Evolutionary conservation across 2,888 invertebrate genomes (phyloP).

Genomic region (Vanessa cardui): DNA sequence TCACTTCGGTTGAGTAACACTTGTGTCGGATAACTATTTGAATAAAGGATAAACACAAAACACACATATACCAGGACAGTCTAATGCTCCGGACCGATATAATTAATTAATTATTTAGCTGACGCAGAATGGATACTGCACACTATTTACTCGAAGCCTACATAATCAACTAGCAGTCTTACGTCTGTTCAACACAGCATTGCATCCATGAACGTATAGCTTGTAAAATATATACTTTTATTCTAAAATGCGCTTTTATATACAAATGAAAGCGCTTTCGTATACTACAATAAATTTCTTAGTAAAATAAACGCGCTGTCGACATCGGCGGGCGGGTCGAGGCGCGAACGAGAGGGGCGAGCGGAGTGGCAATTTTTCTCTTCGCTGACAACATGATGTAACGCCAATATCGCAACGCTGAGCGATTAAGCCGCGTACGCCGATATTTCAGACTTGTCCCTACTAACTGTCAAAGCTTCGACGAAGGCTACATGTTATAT

Average conservation of each 20-base stretch:
- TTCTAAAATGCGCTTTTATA: conserved; percentile 33
- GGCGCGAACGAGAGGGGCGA: conserved; percentile 50
- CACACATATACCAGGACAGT: no score
- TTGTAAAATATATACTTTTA: background rate
- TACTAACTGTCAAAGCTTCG: conserved; percentile 81
- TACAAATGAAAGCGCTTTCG: conserved; percentile 71
- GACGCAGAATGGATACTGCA: background rate
- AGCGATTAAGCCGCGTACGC: conserved; percentile 82
- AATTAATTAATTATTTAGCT: background rate
- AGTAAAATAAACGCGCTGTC: conserved; percentile 79
- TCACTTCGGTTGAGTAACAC: background rate
- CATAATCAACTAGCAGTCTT: no score
- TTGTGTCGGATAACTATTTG: background rate
- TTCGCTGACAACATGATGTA: conserved; percentile 82
- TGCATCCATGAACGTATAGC: background rate
- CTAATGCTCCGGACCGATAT: background rate
- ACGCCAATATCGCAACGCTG: conserved; percentile 82
- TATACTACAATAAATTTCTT: conserved; percentile 77
- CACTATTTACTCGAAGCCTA: no score
- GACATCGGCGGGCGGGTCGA: conserved; percentile 55
- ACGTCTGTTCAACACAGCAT: background rate
- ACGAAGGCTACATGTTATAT: conserved; percentile 54
- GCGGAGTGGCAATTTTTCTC: conserved; percentile 80
- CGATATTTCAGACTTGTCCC: conserved; percentile 82
- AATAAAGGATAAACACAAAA: background rate